Evolutionary conservation across 2,113 vertebrate species (phyloP), one percentile per base, ranked within the genome.

Genomic region (Cryptoleucopteryx plumbea): DNA sequence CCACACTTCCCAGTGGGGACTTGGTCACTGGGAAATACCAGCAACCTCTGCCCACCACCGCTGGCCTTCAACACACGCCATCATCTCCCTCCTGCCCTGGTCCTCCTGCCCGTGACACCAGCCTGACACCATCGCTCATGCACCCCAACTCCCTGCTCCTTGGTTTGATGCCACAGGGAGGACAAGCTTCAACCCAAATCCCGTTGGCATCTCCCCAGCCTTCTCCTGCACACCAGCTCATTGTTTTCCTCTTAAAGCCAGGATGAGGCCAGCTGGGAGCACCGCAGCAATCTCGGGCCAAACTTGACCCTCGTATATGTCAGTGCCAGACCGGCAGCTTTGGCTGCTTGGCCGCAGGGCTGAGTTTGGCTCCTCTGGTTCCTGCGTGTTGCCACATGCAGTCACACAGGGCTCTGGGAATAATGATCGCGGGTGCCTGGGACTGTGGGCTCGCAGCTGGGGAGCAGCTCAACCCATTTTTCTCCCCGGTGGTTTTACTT

Each of bases 301-400:
- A 31, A 6, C 23, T 3, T 14, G 61, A 55, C 66, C 56, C 73
- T 72, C 0, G 0, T 7, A 10, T 14, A 34, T 4, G 0, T 23
- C 53, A 45, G 45, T 4, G 3, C 32, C 47, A 31, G 34, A 23
- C 27, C 58, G 8, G 65, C 12, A 23, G 40, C 68, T 93, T 67
- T 11, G 27, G 13, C 36, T 16, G 1, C 31, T 75, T 91, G 61
- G 36, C 66, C 38, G 36, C 73, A 38, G 86, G 82, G 85, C 82
- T 71, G 59, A 7, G 25, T 65, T 84, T 90, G 50, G 56, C 67
- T 70, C 36, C 73, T 73, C 38, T 0, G 8, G 78, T 72, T 84
- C 61, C 81, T 74, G 65, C 17, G 2, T 53, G 67, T 65, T 86
- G 72, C 90, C 56, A 14, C 34, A 7, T 2, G 75, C 53, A 53